phyloP scores from a whole-genome alignment of 2,797 vertebrate genomes.

The Erpetoichthys calabaricus region DNA sequence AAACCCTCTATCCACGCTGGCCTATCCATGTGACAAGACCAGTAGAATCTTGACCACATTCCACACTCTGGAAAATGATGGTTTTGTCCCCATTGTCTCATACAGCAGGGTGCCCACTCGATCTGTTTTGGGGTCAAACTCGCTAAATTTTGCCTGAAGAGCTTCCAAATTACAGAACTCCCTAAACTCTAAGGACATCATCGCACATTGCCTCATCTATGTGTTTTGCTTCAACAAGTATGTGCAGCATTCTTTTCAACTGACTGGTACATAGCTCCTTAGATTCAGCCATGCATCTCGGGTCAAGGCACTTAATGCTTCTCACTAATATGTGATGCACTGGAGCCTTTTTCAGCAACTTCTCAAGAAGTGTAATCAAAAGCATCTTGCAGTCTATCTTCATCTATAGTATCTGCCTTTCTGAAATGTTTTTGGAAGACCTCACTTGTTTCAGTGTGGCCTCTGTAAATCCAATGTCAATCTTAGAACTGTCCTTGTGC shows the following conservation, averaged over 20 bases:
- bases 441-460: too few species aligned
- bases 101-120: neutral
- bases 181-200: neutral
- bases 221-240: neutral
- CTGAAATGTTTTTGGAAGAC: too few species aligned
- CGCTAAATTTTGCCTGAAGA: neutral
- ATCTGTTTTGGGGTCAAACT: neutral
- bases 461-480: too few species aligned
- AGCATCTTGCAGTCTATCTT: too few species aligned
- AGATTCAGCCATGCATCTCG: too few species aligned
- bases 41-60: constrained; percentile 14
- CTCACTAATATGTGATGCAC: too few species aligned
- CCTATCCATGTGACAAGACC: constrained; percentile 15
- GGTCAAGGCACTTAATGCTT: too few species aligned
- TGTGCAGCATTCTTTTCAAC: neutral
- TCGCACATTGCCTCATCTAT: neutral
- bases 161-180: neutral
- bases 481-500: too few species aligned
- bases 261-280: too few species aligned
- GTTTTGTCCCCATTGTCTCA: neutral
- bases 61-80: constrained; percentile 10
- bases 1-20: constrained; percentile 15
- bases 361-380: too few species aligned
- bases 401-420: too few species aligned
- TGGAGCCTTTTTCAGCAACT: too few species aligned